Evolutionary conservation across 2,113 vertebrate genomes (phyloP), one percentile per base, ranked within the genome.

Genomic region (Petroica traversi): DNA sequence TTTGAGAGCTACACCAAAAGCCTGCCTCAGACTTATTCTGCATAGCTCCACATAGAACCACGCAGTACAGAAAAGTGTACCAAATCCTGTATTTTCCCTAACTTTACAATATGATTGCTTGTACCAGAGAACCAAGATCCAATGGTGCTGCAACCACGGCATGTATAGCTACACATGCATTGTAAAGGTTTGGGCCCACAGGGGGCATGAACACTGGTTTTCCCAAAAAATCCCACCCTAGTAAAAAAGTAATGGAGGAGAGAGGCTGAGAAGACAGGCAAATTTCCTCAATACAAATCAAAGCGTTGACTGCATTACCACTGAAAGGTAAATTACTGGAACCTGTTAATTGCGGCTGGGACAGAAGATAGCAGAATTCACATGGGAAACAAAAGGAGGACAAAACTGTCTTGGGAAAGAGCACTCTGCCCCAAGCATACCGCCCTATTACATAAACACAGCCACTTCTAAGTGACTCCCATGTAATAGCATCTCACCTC

Each of bases 121-220:
- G 8, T 20, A 79, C 3, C 13, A 79, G 41, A 54, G 57, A 89
- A 73, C 19, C 24, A 41, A 79, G 54, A 63, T 36, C 8, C 43
- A 23, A 48, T 6, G 1, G 22, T 22, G 28, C n/a, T 78, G 25
- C 31, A 74, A 20, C 7, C 11, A 78, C 46, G n/a, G 11, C 22
- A 46, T 0, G 0, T 33, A 48, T 0, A 45, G n/a, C 12, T 40
- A 20, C 5, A 54, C 5, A 12, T 2, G 4, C 12, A 75, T 19
- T 81, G 14, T 12, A n/a, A 46, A 43, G 6, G 34, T 46, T 5
- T 74, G 28, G 19, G 14, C 40, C 40, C 1, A 13, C 5, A 55
- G 45, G 31, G 63, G 26, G 5, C 17, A 51, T 12, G 24, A 38
- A 66, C 0, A 7, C 16, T 63, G 78, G 3, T 71, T 74, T 88